Percentiles rank a stretch among this genome's conserved stretches.
These are phyloP conservation scores for Cyclura pinguis DNA, from an alignment of 2,797 vertebrate genomes.

Conservation along the genomic window DNA sequence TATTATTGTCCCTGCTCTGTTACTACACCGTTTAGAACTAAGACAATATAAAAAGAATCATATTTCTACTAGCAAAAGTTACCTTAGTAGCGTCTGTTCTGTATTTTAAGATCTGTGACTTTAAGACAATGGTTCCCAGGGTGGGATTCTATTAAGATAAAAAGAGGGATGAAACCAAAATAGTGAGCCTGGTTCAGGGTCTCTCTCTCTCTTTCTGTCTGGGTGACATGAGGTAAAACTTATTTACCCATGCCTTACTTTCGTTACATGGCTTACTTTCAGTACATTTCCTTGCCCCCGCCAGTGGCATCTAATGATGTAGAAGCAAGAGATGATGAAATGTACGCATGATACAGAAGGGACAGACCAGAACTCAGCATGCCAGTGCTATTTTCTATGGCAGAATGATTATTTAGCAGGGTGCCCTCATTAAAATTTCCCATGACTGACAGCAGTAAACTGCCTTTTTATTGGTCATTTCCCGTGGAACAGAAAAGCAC, in stretches of 20 bases:
- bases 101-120: neutral
- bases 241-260: neutral
- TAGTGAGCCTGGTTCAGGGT: neutral
- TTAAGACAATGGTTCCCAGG: neutral
- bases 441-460: conserved; percentile 16
- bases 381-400: neutral
- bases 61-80: neutral
- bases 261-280: neutral
- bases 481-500: conserved; percentile 15
- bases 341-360: neutral
- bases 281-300: neutral
- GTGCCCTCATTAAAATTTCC: conserved; percentile 30
- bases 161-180: neutral
- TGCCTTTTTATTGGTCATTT: neutral
- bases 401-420: neutral
- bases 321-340: neutral
- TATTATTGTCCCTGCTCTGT: too few relatives aligned
- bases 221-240: too few relatives aligned
- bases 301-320: neutral
- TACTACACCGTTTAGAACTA: neutral
- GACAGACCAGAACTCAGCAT: too few relatives aligned
- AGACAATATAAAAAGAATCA: neutral
- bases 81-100: neutral
- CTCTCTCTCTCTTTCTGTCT: too few relatives aligned
- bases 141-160: neutral